Conservation (phyloP, 2,888 invertebrate genomes). For the Gibbula magus region DNA sequence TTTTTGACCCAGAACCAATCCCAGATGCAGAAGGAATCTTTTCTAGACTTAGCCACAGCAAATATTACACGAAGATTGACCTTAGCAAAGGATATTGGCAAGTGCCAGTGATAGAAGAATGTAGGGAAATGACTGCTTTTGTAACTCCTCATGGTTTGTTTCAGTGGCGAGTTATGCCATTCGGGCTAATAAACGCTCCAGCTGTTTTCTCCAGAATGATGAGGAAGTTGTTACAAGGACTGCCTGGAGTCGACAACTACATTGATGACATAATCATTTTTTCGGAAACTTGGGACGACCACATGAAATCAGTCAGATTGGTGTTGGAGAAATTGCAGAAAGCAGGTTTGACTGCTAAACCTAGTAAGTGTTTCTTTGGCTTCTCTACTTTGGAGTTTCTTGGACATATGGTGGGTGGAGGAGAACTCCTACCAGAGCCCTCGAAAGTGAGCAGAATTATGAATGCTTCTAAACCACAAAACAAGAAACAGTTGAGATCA, state of each 20-base stretch:
- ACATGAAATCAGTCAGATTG: background rate
- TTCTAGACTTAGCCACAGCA: background rate
- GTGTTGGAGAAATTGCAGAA: background rate
- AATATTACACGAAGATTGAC: background rate
- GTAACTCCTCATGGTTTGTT: background rate
- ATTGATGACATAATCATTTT: background rate
- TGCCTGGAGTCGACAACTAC: background rate
- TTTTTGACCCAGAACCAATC: background rate
- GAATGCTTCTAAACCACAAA: background rate
- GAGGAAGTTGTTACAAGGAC: background rate
- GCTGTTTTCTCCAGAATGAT: background rate
- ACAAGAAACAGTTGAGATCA: background rate
- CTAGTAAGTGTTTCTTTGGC: background rate
- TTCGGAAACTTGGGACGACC: background rate
- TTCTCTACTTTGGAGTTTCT: background rate
- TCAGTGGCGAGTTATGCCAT: background rate
- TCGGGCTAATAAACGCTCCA: background rate
- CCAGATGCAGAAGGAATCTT: background rate
- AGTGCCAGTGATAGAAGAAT: background rate
- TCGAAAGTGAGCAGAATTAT: background rate
- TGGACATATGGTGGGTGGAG: background rate
- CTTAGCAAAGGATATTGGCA: background rate
- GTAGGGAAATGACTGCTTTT: background rate
- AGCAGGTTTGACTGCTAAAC: background rate
- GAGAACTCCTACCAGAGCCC: background rate